Evolutionary conservation across 1,140 invertebrate genomes (phyloP).

Genomic region (Cheumatopsyche charites): DNA sequence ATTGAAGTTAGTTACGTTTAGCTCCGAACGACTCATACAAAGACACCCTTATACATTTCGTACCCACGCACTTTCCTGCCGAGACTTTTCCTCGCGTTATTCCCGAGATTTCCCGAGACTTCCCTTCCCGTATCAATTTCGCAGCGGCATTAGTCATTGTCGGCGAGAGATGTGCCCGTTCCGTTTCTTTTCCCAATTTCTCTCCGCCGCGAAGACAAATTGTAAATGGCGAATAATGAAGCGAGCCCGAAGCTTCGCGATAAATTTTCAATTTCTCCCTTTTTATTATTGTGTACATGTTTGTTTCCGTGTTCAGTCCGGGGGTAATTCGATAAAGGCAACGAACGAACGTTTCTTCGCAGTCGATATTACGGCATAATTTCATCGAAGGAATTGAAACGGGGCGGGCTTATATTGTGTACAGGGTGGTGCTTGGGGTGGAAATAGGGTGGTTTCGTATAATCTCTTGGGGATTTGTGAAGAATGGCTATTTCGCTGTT

Average conservation of each 20-base stretch:
- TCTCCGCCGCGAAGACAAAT: conserved; percentile 45
- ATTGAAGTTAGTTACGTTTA: too few species aligned
- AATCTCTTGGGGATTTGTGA: too few species aligned
- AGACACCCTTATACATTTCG: not conserved
- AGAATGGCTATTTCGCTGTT: too few species aligned
- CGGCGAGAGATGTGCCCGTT: conserved; percentile 45
- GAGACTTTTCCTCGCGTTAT: conserved; percentile 1
- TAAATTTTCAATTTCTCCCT: conserved; percentile 52
- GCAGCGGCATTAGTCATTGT: conserved; percentile 49
- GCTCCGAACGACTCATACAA: too few species aligned
- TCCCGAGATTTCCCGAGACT: conserved; percentile 28
- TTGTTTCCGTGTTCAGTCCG: conserved; percentile 56
- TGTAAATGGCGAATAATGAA: conserved; percentile 46
- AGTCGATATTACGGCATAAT: too few species aligned
- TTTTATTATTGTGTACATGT: conserved; percentile 55
- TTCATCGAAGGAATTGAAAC: too few species aligned
- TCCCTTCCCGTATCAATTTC: conserved; percentile 48
- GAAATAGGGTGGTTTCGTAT: too few species aligned
- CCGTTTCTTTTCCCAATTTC: conserved; percentile 38
- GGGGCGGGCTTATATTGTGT: too few species aligned
- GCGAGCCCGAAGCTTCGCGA: conserved; percentile 47
- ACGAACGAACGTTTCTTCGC: too few species aligned
- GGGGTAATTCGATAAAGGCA: conserved; percentile 51
- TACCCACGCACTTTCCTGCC: not conserved
- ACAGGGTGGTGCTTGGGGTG: too few species aligned